Base-by-base conservation (phyloP, 2,797 vertebrate genomes). In the Galago senegalensis region DNA sequence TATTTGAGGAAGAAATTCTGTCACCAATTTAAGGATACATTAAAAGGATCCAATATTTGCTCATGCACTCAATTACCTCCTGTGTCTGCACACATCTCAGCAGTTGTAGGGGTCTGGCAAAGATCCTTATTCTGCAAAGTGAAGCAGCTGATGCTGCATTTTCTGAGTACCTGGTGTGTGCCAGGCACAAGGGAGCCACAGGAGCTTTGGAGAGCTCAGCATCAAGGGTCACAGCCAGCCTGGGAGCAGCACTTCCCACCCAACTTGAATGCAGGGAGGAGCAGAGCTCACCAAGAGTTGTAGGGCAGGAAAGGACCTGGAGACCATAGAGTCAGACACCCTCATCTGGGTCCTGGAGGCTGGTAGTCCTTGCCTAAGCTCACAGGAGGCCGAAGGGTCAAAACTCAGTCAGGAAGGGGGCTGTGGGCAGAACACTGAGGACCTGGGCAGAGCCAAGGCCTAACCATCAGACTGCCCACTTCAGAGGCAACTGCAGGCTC, bases 341-440 rank as follows among this genome's bases (percentile, higher is more conserved):
- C 37, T 61, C n/a, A 12, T 21, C 49, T 49, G 49, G 49, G 14
- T 14, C 31, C 65, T 67, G 65, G 31, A 67, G 65, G 31, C 7
- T n/a, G 31, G 18, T 17, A 18, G 49, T 49, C 13, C 56, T 56
- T 56, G 56, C 34, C 5, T 0, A 9, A 20, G 46, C 20, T 75
- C 83, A 61, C 13, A 1, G 29, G 61, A 73, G n/a, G 29, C 53
- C 23, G 65, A 17, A 12, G 25, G 18, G 40, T 61, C 2, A 13
- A 70, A 49, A 14, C 27, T 1, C 2, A 10, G 13, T 29, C 20
- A 81, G 43, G 56, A 29, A 29, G 37, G 56, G 43, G 31, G 31
- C 43, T 11, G 21, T 4, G 70, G 21, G 1, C 3, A 23, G 0
- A 6, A 20, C 2, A 16, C 12, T 8, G 37, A 7, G 4, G 23